These are phyloP conservation scores for Schizopygopsis malacanthus DNA, from an alignment of 2,797 vertebrate species.

Conservation along the genomic window DNA sequence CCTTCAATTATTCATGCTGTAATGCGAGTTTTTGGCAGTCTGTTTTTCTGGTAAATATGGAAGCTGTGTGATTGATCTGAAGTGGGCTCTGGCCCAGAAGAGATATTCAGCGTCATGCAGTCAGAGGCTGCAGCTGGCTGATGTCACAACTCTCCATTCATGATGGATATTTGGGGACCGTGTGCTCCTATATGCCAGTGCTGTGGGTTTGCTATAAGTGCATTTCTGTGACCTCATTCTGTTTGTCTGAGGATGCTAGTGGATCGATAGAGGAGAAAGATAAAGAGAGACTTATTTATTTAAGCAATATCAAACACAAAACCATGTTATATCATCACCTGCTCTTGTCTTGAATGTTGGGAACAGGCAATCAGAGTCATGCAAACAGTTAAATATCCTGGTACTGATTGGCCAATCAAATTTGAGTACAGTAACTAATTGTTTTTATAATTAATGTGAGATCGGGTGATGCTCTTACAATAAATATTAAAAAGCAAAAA, in stretches of 20 bases:
- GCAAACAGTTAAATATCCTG: background rate
- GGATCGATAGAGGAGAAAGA: background rate
- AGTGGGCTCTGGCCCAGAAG: conserved; percentile 4
- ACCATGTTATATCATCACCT: background rate
- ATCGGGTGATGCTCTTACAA: background rate
- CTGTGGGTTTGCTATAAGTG: conserved; percentile 15
- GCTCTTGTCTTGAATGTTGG: background rate
- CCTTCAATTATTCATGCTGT: conserved; percentile 24
- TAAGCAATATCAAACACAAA: background rate
- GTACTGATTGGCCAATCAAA: background rate
- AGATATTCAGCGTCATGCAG: background rate
- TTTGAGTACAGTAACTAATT: background rate
- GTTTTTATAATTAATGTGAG: background rate
- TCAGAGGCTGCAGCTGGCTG: background rate
- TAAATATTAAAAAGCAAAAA: background rate
- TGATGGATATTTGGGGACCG: conserved; percentile 21
- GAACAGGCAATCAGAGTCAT: background rate
- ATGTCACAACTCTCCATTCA: conserved; percentile 1
- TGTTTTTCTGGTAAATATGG: conserved; percentile 11
- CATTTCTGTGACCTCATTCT: conserved; percentile 33
- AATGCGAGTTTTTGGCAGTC: background rate
- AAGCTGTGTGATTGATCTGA: conserved; percentile 20
- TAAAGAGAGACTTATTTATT: background rate
- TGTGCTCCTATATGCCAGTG: conserved; percentile 4
- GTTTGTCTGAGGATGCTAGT: background rate